Evolutionary conservation across 2,888 invertebrate genomes (phyloP).

Genomic region (Allacma fusca): DNA sequence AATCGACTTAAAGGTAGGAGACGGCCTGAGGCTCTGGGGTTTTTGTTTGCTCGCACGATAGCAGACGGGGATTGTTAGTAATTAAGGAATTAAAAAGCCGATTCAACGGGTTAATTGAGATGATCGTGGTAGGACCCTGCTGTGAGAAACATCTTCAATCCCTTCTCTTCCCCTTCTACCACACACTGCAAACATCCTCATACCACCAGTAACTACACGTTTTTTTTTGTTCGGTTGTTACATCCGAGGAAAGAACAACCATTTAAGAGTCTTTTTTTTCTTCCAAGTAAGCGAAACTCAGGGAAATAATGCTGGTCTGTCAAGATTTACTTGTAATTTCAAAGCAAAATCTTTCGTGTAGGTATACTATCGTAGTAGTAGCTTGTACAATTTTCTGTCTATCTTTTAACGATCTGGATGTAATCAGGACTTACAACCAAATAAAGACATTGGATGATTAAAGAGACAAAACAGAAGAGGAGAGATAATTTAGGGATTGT

Average conservation of each 20-base stretch:
- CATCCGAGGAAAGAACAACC: background rate
- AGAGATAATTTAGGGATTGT: constrained; percentile 3
- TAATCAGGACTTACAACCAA: constrained; percentile 1
- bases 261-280: background rate
- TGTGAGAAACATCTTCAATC: constrained; percentile 7
- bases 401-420: constrained; percentile 1
- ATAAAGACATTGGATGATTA: background rate
- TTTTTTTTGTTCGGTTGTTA: background rate
- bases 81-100: constrained; percentile 39
- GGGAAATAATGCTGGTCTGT: constrained; percentile 1
- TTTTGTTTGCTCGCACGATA: constrained; percentile 4
- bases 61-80: constrained; percentile 32
- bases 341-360: background rate
- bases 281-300: background rate
- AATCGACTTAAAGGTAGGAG: background rate
- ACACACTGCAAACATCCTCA: background rate
- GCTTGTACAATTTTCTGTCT: background rate
- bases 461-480: background rate
- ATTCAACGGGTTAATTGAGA: constrained; percentile 42
- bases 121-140: constrained; percentile 31
- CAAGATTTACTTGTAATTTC: background rate
- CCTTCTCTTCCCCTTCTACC: background rate
- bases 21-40: constrained; percentile 5
- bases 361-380: background rate
- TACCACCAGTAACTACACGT: background rate